phyloP scores from a whole-genome alignment of 2,113 vertebrate genomes.

The Amazona vittata region DNA sequence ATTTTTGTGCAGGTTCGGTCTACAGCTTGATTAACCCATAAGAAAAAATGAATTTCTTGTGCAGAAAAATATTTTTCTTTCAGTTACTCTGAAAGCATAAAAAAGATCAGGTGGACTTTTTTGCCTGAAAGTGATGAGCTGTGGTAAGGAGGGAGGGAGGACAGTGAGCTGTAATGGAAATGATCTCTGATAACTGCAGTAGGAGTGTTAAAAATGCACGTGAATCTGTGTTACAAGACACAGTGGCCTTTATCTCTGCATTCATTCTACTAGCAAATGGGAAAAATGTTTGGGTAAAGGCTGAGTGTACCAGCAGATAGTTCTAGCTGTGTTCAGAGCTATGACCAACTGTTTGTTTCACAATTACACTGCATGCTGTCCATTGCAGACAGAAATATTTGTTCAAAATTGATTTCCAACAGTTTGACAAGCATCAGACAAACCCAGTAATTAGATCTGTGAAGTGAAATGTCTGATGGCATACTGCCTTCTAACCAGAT shows the following conservation, averaged over 20 bases:
- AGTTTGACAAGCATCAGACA: slow-evolving; percentile 40
- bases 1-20: background rate
- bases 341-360: slow-evolving; percentile 7
- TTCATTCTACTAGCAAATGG: background rate
- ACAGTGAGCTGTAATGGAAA: background rate
- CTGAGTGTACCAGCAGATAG: background rate
- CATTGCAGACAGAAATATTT: slow-evolving; percentile 41
- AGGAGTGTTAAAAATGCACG: background rate
- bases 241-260: background rate
- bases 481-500: background rate
- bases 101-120: background rate
- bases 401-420: slow-evolving; percentile 7
- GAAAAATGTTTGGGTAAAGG: background rate
- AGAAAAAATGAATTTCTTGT: background rate
- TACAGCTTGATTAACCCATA: background rate
- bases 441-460: slow-evolving; percentile 79
- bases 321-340: background rate
- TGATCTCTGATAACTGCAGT: background rate
- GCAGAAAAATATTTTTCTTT: background rate
- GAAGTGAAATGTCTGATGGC: slow-evolving; percentile 31
- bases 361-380: background rate
- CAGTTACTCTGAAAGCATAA: background rate
- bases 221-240: background rate
- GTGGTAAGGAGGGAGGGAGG: background rate
- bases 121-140: background rate